A percentile compares a stretch with the other conserved stretches of the same genome.
phyloP scores from a whole-genome alignment of 1,140 invertebrate genomes.

The Drosophila athabasca region DNA sequence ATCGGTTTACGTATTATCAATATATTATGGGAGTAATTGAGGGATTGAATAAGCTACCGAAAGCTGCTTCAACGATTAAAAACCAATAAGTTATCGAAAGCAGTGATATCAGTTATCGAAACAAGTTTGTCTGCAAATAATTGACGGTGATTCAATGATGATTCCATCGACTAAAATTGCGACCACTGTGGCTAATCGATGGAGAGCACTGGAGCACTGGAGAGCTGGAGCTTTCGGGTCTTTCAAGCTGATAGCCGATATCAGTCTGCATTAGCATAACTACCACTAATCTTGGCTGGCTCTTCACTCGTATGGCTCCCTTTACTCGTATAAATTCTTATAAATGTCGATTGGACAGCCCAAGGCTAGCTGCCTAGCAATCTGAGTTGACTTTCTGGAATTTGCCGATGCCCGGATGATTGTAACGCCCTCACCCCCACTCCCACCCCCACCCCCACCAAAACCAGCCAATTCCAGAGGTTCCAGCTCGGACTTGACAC shows the following conservation, averaged over 20 bases:
- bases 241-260: slow-evolving; percentile 22
- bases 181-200: slow-evolving; percentile 17
- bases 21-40: too few relatives aligned
- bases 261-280: slow-evolving; percentile 46
- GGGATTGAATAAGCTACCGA: too few relatives aligned
- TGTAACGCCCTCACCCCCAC: neutral
- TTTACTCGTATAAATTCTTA: slow-evolving; percentile 10
- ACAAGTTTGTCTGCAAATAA: too few relatives aligned
- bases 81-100: too few relatives aligned
- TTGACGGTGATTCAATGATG: too few relatives aligned
- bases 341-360: neutral
- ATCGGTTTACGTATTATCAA: too few relatives aligned
- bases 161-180: too few relatives aligned
- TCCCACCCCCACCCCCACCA: too few relatives aligned
- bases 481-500: slow-evolving; percentile 27
- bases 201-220: too few relatives aligned
- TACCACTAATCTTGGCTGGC: slow-evolving; percentile 22
- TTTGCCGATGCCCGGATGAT: slow-evolving; percentile 42
- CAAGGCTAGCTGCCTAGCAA: slow-evolving; percentile 17
- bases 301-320: neutral
- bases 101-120: too few relatives aligned
- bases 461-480: neutral
- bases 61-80: too few relatives aligned
- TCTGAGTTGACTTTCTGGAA: slow-evolving; percentile 4
- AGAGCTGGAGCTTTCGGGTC: neutral